phyloP scores from a whole-genome alignment of 2,888 invertebrate species.

The Prosapia bicincta region DNA sequence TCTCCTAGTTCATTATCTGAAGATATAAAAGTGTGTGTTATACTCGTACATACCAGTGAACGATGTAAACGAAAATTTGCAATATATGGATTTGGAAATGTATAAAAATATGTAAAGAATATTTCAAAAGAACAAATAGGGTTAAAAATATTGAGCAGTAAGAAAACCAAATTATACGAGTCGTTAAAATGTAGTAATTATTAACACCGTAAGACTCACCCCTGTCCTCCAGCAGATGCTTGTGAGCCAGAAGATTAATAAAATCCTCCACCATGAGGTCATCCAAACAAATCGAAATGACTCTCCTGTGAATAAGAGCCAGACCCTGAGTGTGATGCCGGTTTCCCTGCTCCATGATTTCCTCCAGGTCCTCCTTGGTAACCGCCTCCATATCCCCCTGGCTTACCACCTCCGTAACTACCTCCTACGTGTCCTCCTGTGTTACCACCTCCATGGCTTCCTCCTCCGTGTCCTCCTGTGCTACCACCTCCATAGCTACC shows the following conservation, averaged over 20 bases:
- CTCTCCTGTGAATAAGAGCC: neutral
- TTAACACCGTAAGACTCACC: neutral
- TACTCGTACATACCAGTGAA: too few relatives aligned
- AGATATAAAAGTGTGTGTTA: too few relatives aligned
- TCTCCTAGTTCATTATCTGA: too few relatives aligned
- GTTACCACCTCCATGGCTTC: neutral
- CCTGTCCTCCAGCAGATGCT: neutral
- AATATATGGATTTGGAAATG: too few relatives aligned
- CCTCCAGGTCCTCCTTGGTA: neutral
- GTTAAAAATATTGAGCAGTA: too few relatives aligned
- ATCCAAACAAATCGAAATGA: neutral
- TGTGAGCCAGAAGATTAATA: neutral
- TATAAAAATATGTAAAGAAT: too few relatives aligned
- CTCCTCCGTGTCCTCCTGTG: neutral
- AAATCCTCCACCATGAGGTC: neutral
- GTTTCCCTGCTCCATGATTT: neutral
- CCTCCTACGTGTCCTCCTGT: neutral
- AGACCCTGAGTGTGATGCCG: neutral
- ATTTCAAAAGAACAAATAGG: too few relatives aligned
- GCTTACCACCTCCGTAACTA: neutral
- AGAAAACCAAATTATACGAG: too few relatives aligned
- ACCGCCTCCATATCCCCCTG: neutral
- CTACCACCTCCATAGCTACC: too few relatives aligned
- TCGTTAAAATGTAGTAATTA: too few relatives aligned
- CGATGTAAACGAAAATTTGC: too few relatives aligned